Evolutionary conservation across 2,797 vertebrate species (phyloP).

Genomic region (Philypnodon macrostomus): DNA sequence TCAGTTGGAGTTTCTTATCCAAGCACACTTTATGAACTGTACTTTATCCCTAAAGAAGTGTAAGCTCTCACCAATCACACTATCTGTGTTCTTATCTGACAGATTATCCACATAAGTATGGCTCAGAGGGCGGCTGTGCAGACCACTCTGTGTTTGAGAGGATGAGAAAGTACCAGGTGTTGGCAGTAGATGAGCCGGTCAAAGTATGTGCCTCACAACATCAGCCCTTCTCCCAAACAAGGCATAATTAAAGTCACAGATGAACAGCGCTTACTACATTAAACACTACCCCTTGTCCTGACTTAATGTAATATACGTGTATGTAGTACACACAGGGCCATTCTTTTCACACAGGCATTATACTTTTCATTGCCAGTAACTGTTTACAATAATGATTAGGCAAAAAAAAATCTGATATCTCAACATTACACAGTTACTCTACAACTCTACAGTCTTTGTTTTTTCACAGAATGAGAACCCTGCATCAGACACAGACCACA

Average conservation of each 20-base stretch:
- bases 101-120: slow-evolving; percentile 98
- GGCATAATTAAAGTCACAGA: slow-evolving; percentile 30
- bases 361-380: too few species aligned
- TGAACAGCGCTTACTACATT: slow-evolving; percentile 19
- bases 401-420: too few species aligned
- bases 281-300: background rate
- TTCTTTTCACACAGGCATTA: too few species aligned
- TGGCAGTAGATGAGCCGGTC: slow-evolving; percentile 73
- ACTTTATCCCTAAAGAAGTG: slow-evolving; percentile 14
- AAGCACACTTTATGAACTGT: slow-evolving; percentile 10
- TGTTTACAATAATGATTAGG: too few species aligned
- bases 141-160: slow-evolving; percentile 92
- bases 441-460: background rate
- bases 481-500: slow-evolving; percentile 35
- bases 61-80: slow-evolving; percentile 19
- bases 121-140: slow-evolving; percentile 91
- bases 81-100: slow-evolving; percentile 43
- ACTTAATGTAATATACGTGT: too few species aligned
- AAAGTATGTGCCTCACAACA: slow-evolving; percentile 74
- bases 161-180: slow-evolving; percentile 91
- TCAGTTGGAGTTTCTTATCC: background rate
- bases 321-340: too few species aligned
- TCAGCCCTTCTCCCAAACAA: slow-evolving; percentile 1
- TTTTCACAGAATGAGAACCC: slow-evolving; percentile 43
- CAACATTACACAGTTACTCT: too few species aligned